phyloP scores from a whole-genome alignment of 2,888 invertebrate species.

The Tineola bisselliella region DNA sequence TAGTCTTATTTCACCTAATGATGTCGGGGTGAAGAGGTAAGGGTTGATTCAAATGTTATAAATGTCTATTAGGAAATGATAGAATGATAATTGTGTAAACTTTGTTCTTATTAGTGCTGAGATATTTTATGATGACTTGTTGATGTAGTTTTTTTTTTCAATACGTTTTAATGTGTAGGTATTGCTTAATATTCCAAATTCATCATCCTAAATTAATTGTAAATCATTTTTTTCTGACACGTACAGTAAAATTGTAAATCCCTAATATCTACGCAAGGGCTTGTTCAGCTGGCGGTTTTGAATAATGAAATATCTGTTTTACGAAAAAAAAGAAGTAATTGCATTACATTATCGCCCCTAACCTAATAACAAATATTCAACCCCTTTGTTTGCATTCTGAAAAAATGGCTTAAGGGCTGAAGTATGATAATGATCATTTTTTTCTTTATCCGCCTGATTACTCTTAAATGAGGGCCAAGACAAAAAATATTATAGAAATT shows the following conservation, averaged over 20 bases:
- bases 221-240: neutral
- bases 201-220: neutral
- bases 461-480: conserved; percentile 60
- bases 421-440: conserved; percentile 63
- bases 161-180: no score
- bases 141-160: no score
- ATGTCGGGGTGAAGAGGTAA: conserved; percentile 31
- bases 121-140: neutral
- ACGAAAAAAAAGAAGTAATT: conserved; percentile 51
- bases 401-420: conserved; percentile 65
- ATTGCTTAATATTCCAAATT: neutral
- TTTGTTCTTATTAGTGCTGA: neutral
- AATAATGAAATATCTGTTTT: conserved; percentile 56
- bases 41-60: conserved; percentile 6
- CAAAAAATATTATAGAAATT: conserved; percentile 64
- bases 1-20: conserved; percentile 66
- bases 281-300: conserved; percentile 63
- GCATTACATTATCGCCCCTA: conserved; percentile 67
- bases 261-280: conserved; percentile 45
- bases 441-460: conserved; percentile 56
- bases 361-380: conserved; percentile 62
- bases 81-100: neutral
- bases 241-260: conserved; percentile 20
- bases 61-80: neutral
- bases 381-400: conserved; percentile 63